Percentiles rank a stretch among this genome's conserved stretches.
phyloP scores from a whole-genome alignment of 2,113 vertebrate species.

The Prinia subflava region DNA sequence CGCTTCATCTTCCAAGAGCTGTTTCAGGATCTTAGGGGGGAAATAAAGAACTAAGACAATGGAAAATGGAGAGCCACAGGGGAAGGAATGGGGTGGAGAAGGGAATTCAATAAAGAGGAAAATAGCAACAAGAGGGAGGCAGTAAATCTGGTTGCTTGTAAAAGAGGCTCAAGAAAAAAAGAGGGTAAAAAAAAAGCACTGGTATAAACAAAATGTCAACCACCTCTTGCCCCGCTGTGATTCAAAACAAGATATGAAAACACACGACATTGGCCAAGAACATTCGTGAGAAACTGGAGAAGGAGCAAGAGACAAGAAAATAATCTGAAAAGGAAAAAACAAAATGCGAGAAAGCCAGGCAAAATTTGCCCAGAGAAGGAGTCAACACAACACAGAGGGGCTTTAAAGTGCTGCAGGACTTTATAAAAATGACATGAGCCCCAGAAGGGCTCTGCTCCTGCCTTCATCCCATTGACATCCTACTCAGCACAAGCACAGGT shows the following conservation, averaged over 20 bases:
- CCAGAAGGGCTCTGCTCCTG: neutral
- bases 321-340: neutral
- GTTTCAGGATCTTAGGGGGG: conserved; percentile 18
- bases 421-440: neutral
- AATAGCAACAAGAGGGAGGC: conserved; percentile 16
- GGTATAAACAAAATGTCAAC: conserved; percentile 7
- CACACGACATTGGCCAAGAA: neutral
- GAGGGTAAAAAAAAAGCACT: neutral
- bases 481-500: fast-evolving
- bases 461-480: neutral
- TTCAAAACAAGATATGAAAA: neutral
- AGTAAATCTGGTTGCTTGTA: conserved; percentile 19
- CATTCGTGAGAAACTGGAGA: neutral
- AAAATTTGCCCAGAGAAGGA: neutral
- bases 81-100: neutral
- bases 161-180: neutral
- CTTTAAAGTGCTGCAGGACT: neutral
- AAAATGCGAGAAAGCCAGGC: neutral
- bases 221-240: neutral
- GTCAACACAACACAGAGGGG: fast-evolving
- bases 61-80: conserved; percentile 25
- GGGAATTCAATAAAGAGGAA: conserved; percentile 33
- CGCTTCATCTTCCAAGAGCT: conserved; percentile 31
- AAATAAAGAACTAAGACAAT: conserved; percentile 53
- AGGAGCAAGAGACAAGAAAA: neutral